These are phyloP conservation scores for Macrocentrus cingulum DNA, from an alignment of 1,140 invertebrate species.

Conservation along the genomic window DNA sequence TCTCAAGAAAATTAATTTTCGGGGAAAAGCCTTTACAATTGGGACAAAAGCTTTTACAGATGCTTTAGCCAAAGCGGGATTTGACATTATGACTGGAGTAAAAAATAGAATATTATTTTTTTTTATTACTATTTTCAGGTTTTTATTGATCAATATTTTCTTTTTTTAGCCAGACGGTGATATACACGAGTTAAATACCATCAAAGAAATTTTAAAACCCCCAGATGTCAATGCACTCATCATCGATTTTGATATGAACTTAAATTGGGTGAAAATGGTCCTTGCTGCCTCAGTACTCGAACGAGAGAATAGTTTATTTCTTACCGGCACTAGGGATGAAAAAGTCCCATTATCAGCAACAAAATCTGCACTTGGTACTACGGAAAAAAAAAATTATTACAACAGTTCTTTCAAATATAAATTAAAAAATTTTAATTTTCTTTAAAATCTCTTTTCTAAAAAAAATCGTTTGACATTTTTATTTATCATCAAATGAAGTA, in stretches of 20 bases:
- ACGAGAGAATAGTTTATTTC: constrained; percentile 34
- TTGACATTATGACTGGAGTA: constrained; percentile 34
- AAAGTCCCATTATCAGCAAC: constrained; percentile 26
- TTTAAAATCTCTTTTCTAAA: no score
- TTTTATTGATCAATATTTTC: constrained; percentile 11
- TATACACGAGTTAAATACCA: constrained; percentile 4
- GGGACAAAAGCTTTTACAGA: constrained; percentile 33
- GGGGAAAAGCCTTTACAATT: constrained; percentile 54
- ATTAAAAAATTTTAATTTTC: constrained; percentile 9
- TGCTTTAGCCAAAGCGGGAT: constrained; percentile 32
- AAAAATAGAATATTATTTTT: constrained; percentile 28
- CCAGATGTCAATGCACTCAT: constrained; percentile 41
- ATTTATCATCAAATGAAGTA: constrained; percentile 16
- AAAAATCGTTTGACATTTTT: no score
- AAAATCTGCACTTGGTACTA: constrained; percentile 10
- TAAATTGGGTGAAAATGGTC: constrained; percentile 40
- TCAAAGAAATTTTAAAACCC: constrained; percentile 22
- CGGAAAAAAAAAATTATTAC: background rate
- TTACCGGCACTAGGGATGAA: constrained; percentile 35
- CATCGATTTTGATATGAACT: constrained; percentile 36
- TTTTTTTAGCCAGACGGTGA: constrained; percentile 31
- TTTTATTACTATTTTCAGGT: constrained; percentile 7
- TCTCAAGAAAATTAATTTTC: constrained; percentile 52
- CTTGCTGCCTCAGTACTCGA: constrained; percentile 30
- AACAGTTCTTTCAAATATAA: background rate